Base-by-base conservation (phyloP, 2,113 vertebrate species). In the Nothoprocta perdicaria region DNA sequence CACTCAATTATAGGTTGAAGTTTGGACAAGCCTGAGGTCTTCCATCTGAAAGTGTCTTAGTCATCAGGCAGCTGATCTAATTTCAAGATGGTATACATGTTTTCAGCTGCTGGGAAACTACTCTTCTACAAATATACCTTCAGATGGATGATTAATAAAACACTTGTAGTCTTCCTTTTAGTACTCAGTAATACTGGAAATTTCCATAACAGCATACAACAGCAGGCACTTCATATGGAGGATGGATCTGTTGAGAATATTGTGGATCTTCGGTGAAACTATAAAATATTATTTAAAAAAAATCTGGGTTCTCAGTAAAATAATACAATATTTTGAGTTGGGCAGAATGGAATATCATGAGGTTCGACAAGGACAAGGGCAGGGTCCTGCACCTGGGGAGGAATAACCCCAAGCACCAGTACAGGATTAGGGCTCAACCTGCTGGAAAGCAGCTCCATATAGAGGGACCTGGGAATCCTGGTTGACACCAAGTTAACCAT, bases 201-300 rank as follows among this genome's bases (percentile, higher is more conserved):
- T 75, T 93, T 87, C 23, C 57, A 5, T 80, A 71, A 40, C 8
- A 48, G 9, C 83, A 24, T 78, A 48, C 15, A 87, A 14, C 24
- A 89, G 12, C 23, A 91, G 43, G 4, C 12, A 45, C 62, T 95
- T 92, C 26, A 71, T 77, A 52, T 15, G 48, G 35, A 69, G 63
- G 40, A 31, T 41, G 22, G 29, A 41, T 27, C 14, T 80, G 12
- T 26, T 85, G 62, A 75, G 29, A 93, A 85, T 31, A 82, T 72
- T 84, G 74, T 83, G 14, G 3, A 92, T 90, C 71, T 75, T 83
- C 52, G 78, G 19, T 46, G n/a, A 83, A 92, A 91, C 27, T 14
- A 80, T 57, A 65, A 91, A 62, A 61, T 62, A 82, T 58, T 86
- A 65, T 43, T 38, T 38, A 38, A 38, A 38, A 38, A 38, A 38